Conservation (phyloP, 1,140 invertebrate genomes). For the Apocrypta bakeri region DNA sequence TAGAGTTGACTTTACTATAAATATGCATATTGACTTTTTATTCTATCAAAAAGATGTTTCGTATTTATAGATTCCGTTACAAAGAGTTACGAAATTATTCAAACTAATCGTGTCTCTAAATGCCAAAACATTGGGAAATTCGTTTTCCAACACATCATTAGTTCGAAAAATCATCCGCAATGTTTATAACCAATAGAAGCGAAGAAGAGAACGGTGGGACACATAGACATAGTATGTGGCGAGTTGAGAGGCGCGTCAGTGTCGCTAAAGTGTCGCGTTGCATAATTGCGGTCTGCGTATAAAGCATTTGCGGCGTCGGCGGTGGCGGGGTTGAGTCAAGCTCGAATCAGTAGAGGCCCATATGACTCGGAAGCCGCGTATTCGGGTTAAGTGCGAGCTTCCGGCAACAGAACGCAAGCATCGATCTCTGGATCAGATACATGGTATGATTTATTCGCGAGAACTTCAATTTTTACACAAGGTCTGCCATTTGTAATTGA, state of each 20-base stretch:
- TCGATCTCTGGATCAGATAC: conserved; percentile 26
- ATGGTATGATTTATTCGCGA: neutral
- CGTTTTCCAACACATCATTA: no score
- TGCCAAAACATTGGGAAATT: no score
- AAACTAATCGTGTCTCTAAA: no score
- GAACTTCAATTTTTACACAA: neutral
- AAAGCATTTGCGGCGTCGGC: neutral
- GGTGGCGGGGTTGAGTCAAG: conserved; percentile 6
- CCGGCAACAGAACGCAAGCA: conserved; percentile 49
- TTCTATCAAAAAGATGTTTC: no score
- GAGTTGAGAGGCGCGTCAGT: neutral
- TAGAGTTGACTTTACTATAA: no score
- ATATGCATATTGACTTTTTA: no score
- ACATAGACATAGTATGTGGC: neutral
- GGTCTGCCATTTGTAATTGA: neutral
- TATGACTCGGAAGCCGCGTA: conserved; percentile 54
- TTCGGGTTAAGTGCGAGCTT: conserved; percentile 57
- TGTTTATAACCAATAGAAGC: neutral
- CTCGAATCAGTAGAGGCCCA: conserved; percentile 20
- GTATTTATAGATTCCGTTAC: no score
- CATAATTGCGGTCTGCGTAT: conserved; percentile 34
- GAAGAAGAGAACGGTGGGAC: neutral
- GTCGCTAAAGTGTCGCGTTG: conserved; percentile 34
- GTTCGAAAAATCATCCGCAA: neutral
- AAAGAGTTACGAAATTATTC: no score